Conservation (phyloP, 2,113 vertebrate genomes). For the Deroptyus accipitrinus region DNA sequence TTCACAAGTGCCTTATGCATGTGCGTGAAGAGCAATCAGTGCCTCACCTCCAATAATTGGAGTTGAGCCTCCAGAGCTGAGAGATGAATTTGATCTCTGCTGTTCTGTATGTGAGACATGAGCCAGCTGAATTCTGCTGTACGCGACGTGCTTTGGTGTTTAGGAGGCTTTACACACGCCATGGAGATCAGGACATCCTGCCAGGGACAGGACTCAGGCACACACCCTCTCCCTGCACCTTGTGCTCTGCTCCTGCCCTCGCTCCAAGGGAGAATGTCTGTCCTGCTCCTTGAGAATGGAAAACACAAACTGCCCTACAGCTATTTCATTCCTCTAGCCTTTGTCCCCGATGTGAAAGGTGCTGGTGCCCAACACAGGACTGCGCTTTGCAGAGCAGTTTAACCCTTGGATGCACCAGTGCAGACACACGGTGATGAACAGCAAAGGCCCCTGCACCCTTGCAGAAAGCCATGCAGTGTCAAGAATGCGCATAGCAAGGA, state of each 20-base stretch:
- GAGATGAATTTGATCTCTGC: neutral
- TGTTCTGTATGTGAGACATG: neutral
- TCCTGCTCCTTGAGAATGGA: neutral
- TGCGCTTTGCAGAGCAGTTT: neutral
- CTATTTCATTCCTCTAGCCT: neutral
- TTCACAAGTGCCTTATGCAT: neutral
- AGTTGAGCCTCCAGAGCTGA: neutral
- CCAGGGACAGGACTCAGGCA: neutral
- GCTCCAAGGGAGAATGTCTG: neutral
- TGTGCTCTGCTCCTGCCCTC: neutral
- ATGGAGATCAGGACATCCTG: neutral
- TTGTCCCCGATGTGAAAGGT: neutral
- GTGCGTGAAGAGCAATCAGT: neutral
- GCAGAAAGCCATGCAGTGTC: neutral
- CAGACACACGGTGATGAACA: rapidly evolving
- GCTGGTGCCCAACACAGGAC: neutral
- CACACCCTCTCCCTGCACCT: neutral
- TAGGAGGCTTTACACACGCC: neutral
- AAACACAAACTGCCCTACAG: neutral
- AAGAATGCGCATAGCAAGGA: neutral
- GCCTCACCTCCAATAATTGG: neutral
- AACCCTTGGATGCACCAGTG: rapidly evolving
- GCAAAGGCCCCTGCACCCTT: neutral
- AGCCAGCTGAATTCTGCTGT: neutral
- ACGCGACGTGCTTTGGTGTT: neutral